Base-by-base conservation (phyloP, 2,113 vertebrate species). In the Plectropomus leopardus region DNA sequence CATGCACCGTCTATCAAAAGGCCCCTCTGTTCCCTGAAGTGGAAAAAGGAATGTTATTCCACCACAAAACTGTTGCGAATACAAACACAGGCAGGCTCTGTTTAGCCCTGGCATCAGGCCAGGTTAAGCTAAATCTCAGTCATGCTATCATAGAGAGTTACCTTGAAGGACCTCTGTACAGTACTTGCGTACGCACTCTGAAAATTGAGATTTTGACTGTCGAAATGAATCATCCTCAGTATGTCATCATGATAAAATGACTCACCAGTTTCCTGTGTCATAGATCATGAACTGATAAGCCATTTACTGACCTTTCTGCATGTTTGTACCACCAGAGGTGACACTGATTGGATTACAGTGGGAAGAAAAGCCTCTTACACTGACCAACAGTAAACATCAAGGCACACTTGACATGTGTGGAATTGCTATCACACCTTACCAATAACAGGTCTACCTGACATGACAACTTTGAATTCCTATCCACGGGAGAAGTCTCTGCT, bases 31-130 rank as follows among this genome's bases (percentile, higher is more conserved):
- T 87, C 61, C 48, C 63, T 76, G 51, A 76, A 78, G 64, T 84
- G 68, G 60, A 82, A 88, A 91, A 78, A 85, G 30, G 42, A 82
- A 78, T 82, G 63, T 70, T 87, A 65, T 80, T 86, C 36, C 50
- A 40, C 50, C 40, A 19, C 68, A 85, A 83, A 40, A 80, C 68
- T 80, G 80, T 76, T 70, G 60, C 19, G 55, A 65, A 80, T 71
- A 66, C 78, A 81, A 87, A 85, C 67, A 63, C 74, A 71, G 74
- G 58, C 57, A 14, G 40, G 23, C 47, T 80, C 60, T 58, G 40
- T 76, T 79, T 53, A 71, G 73, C 47, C 65, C 63, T 9, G 7
- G 36, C 42, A 42, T 69, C 24, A 14, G 42, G 67, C 58, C 71
- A 40, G 30, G 21, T 74, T 28, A 48, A 53, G 24, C 69, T 70